phyloP scores from a whole-genome alignment of 2,797 vertebrate species.

The Rhynchonycteris naso region DNA sequence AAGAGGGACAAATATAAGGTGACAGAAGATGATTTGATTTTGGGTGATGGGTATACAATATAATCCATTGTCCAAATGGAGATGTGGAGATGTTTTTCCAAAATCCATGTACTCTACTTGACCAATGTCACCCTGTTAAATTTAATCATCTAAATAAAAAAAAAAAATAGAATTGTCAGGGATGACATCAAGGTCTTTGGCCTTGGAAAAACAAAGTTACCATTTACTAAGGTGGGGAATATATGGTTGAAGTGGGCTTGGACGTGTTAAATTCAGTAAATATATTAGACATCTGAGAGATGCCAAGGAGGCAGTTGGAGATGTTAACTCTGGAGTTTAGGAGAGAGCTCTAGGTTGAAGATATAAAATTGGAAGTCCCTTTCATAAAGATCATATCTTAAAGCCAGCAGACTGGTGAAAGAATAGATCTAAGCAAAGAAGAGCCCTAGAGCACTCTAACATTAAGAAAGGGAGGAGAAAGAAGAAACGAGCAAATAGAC shows the following conservation, averaged over 20 bases:
- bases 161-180: conserved; percentile 4
- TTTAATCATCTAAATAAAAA: too few relatives aligned
- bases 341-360: not conserved
- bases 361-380: not conserved
- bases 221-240: not conserved
- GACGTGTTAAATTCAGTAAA: not conserved
- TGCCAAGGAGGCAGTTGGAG: not conserved
- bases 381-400: not conserved
- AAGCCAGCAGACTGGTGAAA: not conserved
- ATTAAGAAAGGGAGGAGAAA: not conserved
- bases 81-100: too few relatives aligned
- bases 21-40: too few relatives aligned
- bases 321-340: not conserved
- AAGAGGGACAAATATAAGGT: too few relatives aligned
- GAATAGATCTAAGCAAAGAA: not conserved
- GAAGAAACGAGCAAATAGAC: not conserved
- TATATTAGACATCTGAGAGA: not conserved
- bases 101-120: too few relatives aligned
- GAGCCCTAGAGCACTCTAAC: not conserved
- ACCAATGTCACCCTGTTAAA: too few relatives aligned
- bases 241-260: not conserved
- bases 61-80: too few relatives aligned
- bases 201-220: conserved; percentile 24
- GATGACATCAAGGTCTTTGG: not conserved
- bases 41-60: too few relatives aligned